These are phyloP conservation scores for Neostethus bicornis DNA, from an alignment of 2,797 vertebrate genomes.

Conservation along the genomic window DNA sequence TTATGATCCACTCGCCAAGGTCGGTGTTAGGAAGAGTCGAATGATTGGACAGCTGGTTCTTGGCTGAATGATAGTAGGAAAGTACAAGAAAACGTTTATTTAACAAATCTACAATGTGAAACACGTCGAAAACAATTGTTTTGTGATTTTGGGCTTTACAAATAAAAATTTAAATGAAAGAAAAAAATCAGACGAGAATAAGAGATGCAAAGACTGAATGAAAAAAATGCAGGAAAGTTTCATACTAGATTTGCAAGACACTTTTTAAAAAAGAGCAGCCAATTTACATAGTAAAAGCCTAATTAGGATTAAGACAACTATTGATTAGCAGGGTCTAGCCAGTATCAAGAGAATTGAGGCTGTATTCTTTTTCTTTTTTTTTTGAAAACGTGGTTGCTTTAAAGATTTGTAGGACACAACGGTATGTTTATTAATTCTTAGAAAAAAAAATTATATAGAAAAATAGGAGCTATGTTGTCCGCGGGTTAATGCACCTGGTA, in stretches of 20 bases:
- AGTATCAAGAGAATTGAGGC: conserved; percentile 1
- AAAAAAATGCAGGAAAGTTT: neutral
- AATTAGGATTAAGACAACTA: conserved; percentile 2
- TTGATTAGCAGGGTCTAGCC: neutral
- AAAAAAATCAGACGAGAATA: conserved; percentile 3
- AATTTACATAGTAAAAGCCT: neutral
- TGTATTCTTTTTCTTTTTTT: neutral
- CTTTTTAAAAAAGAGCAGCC: neutral
- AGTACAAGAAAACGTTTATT: conserved; percentile 17
- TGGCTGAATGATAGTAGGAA: neutral
- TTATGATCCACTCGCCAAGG: conserved; percentile 30
- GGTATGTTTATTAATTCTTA: neutral
- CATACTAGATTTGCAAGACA: neutral
- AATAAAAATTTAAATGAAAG: no score
- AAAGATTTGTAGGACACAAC: neutral
- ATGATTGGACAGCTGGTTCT: conserved; percentile 55
- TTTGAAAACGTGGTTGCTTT: neutral
- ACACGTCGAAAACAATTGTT: no score
- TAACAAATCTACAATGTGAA: no score
- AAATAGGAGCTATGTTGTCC: no score
- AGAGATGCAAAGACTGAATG: neutral
- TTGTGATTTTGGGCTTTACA: no score
- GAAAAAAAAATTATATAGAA: neutral
- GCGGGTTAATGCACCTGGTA: no score
- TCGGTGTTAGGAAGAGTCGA: conserved; percentile 40